Evolutionary conservation across 92 coral and sea anemone species (phyloP).

Genomic region (Porites lobata): DNA sequence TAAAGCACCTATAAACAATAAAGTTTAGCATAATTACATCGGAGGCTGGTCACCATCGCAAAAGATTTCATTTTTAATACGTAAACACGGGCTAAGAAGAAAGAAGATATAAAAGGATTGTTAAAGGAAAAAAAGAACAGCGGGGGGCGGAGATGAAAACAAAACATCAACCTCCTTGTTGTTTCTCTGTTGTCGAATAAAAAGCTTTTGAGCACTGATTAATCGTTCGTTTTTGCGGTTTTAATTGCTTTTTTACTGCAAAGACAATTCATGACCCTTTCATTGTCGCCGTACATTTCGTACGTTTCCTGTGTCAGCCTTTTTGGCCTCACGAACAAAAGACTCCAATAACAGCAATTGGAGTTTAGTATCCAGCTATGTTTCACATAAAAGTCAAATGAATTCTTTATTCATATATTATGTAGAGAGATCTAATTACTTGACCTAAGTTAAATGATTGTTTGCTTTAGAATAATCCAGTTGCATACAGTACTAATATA

Average conservation of each 20-base stretch:
- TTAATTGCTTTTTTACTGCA: background rate
- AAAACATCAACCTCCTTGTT: background rate
- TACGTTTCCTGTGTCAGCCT: too few species aligned
- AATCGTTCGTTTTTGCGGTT: background rate
- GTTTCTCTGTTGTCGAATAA: background rate
- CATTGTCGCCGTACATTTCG: too few species aligned
- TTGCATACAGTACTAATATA: background rate
- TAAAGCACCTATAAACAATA: constrained; percentile 35
- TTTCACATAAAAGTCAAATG: background rate
- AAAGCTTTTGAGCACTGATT: background rate
- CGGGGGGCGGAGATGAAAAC: constrained; percentile 21
- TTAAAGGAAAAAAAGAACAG: background rate
- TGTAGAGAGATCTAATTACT: background rate
- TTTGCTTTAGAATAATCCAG: background rate
- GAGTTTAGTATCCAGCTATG: background rate
- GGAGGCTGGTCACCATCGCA: background rate
- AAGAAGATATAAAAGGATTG: constrained; percentile 3
- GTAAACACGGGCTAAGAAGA: constrained; percentile 12
- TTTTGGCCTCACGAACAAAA: background rate
- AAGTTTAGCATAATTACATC: constrained; percentile 30
- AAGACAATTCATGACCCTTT: too few species aligned
- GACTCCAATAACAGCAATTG: background rate
- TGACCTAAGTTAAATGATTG: background rate
- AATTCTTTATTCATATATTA: background rate
- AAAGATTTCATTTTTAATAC: constrained; percentile 29